A percentile compares a stretch with the other conserved stretches of the same genome.
Conservation (phyloP, 2,113 vertebrate species). For the Lampris incognitus region DNA sequence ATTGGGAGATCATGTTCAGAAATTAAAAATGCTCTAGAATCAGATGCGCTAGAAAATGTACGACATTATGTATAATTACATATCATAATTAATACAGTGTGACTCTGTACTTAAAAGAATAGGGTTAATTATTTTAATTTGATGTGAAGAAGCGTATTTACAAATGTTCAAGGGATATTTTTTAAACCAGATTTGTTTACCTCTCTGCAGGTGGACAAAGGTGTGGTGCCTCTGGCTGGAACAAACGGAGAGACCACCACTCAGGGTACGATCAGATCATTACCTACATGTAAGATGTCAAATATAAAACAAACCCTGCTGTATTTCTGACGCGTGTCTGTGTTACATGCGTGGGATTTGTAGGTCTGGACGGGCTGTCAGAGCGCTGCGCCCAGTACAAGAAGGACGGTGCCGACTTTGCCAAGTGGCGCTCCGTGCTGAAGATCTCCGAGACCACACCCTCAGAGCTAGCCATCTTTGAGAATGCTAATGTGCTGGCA, state of each 20-base stretch:
- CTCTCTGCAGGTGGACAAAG: conserved; percentile 92
- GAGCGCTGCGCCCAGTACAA: conserved; percentile 99
- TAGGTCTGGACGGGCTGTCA: conserved; percentile 93
- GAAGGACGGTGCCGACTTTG: conserved; percentile 96
- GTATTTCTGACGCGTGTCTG: not conserved
- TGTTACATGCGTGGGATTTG: not conserved
- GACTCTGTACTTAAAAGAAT: not conserved
- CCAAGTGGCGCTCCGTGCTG: conserved; percentile 95
- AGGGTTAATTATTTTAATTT: too few relatives aligned
- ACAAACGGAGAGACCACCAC: conserved; percentile 97
- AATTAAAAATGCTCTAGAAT: not conserved
- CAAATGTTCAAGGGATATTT: too few relatives aligned
- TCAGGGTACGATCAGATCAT: conserved; percentile 84
- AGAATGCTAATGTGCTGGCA: conserved; percentile 97
- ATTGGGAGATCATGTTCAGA: not conserved
- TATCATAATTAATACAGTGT: too few relatives aligned
- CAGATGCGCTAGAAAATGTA: too few relatives aligned
- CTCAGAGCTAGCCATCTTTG: conserved; percentile 91
- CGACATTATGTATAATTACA: too few relatives aligned
- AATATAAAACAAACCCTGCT: not conserved
- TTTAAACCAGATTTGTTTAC: not conserved
- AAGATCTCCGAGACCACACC: conserved; percentile 95
- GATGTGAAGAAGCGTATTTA: too few relatives aligned
- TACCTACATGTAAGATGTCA: not conserved
- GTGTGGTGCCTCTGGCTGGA: conserved; percentile 94